Percentiles rank a stretch among this genome's conserved stretches.
Conservation (phyloP, 2,888 invertebrate genomes). For the Drosophila lutescens region DNA sequence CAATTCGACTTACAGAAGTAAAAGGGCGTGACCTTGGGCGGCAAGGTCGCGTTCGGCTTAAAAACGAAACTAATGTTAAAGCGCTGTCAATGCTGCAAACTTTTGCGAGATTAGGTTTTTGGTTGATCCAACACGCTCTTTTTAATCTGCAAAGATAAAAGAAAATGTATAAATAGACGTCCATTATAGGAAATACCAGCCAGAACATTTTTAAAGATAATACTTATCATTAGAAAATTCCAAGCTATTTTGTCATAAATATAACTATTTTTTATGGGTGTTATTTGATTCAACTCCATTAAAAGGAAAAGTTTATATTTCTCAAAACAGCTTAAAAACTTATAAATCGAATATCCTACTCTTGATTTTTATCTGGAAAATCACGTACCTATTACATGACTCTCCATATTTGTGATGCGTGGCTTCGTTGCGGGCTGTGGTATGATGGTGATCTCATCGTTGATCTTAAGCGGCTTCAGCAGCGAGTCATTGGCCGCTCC, state of each 20-base stretch:
- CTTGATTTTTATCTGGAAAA: neutral
- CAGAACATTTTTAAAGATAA: neutral
- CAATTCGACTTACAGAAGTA: conserved; percentile 60
- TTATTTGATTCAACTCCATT: too few relatives aligned
- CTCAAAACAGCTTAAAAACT: neutral
- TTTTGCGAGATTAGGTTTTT: conserved; percentile 76
- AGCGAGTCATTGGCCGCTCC: conserved; percentile 86
- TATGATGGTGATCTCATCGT: conserved; percentile 95
- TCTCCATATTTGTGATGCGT: conserved; percentile 84
- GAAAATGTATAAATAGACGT: neutral
- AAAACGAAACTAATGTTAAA: conserved; percentile 55
- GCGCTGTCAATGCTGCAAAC: conserved; percentile 65
- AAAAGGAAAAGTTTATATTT: neutral
- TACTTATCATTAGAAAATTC: neutral
- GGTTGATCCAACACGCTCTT: conserved; percentile 65
- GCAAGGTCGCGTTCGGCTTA: conserved; percentile 36
- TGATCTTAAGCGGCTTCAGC: conserved; percentile 92
- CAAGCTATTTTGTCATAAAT: neutral
- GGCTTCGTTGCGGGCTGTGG: conserved; percentile 89
- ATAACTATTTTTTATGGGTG: too few relatives aligned
- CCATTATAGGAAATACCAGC: neutral
- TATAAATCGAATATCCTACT: neutral
- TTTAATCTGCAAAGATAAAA: conserved; percentile 58
- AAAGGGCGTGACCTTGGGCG: conserved; percentile 27
- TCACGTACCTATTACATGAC: conserved; percentile 84